Evolutionary conservation across 2,888 invertebrate species (phyloP).

Genomic region (Xestia rhomboidea): DNA sequence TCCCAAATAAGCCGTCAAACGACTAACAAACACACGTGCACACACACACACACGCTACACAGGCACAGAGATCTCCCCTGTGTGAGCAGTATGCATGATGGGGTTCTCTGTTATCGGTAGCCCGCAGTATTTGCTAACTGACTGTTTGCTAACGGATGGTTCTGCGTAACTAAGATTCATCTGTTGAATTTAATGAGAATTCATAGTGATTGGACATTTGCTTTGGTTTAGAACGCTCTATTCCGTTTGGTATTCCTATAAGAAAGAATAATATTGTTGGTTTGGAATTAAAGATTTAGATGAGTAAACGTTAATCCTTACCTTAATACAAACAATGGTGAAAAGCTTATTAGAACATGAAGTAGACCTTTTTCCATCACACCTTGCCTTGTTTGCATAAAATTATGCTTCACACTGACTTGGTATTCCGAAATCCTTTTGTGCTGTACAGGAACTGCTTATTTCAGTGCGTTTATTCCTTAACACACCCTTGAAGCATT

Average conservation of each 20-base stretch:
- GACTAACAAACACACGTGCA: not conserved
- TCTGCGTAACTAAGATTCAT: conserved; percentile 1
- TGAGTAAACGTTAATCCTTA: not conserved
- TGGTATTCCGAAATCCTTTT: not conserved
- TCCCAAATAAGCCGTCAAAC: not conserved
- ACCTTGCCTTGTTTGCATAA: not conserved
- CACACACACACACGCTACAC: not conserved
- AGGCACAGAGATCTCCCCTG: conserved; percentile 5
- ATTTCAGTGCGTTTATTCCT: not conserved
- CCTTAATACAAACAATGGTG: not conserved
- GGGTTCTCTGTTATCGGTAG: conserved; percentile 27
- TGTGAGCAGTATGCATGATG: not conserved
- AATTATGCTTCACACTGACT: not conserved
- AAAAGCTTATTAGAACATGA: not conserved
- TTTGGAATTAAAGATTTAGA: not conserved
- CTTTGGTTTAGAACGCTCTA: not conserved
- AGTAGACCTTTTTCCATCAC: not conserved
- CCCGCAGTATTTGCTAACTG: conserved; percentile 37
- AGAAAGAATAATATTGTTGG: not conserved
- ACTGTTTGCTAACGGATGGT: too few relatives aligned
- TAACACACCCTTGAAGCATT: not conserved
- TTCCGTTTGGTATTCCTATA: not conserved
- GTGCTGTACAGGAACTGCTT: too few relatives aligned
- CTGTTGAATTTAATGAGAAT: conserved; percentile 5
- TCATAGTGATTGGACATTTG: not conserved